Percentiles rank a stretch among this genome's conserved stretches.
Evolutionary conservation across 2,113 vertebrate genomes (phyloP).

Genomic region (Clupea harengus): DNA sequence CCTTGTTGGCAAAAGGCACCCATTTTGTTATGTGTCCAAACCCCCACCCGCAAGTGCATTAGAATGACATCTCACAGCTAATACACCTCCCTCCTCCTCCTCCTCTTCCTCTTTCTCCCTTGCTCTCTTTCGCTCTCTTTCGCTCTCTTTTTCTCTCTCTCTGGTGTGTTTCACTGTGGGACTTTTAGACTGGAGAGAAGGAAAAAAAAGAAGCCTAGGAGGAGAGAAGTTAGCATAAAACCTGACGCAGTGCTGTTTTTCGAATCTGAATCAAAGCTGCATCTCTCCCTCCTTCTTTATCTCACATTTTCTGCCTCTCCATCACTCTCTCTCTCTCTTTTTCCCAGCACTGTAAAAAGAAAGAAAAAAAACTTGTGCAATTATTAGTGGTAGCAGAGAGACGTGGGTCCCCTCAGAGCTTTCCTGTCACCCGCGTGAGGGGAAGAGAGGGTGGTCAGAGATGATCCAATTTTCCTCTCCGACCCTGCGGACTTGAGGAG

Average conservation of each 20-base stretch:
- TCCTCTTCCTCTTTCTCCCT: background rate
- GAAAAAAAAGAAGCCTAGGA: background rate
- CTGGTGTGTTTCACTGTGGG: background rate
- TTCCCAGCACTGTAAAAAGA: background rate
- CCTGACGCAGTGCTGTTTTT: conserved; percentile 11
- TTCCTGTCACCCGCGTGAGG: conserved; percentile 37
- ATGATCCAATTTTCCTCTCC: conserved; percentile 64
- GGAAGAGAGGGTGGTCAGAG: conserved; percentile 59
- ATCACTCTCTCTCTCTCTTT: background rate
- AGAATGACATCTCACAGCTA: background rate
- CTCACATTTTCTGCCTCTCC: background rate
- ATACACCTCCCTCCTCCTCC: background rate
- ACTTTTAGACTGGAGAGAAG: background rate
- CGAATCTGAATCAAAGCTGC: conserved; percentile 15
- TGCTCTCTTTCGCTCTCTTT: background rate
- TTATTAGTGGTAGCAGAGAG: conserved; percentile 47
- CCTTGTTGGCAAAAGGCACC: background rate
- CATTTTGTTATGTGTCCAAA: background rate
- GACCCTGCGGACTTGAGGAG: conserved; percentile 56
- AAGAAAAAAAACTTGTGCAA: conserved; percentile 48
- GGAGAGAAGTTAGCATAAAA: conserved; percentile 14
- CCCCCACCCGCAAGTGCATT: background rate
- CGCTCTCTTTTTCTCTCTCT: background rate
- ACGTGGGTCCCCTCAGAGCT: conserved; percentile 33
- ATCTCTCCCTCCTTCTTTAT: background rate